Percentiles rank a stretch among this genome's conserved stretches.
phyloP scores from a whole-genome alignment of 2,888 invertebrate genomes.

The Trichogramma evanescens region DNA sequence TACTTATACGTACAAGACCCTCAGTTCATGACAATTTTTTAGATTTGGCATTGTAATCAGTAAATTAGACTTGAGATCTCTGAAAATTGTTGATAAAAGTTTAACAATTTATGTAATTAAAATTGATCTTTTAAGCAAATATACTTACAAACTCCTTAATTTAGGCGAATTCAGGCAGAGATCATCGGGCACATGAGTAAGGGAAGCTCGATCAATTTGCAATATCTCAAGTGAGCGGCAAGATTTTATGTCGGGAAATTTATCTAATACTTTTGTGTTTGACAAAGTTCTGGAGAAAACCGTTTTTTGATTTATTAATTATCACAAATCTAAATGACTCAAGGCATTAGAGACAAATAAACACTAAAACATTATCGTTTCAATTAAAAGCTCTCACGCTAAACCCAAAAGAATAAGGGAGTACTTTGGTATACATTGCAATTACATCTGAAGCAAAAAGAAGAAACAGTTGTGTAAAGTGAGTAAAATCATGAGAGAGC shows the following conservation, averaged over 20 bases:
- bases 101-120: slow-evolving; percentile 20
- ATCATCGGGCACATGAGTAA: slow-evolving; percentile 63
- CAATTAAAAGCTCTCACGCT: neutral
- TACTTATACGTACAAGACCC: slow-evolving; percentile 69
- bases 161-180: slow-evolving; percentile 73
- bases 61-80: slow-evolving; percentile 80
- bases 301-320: neutral
- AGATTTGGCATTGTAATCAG: slow-evolving; percentile 71
- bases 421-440: neutral
- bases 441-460: too few species aligned
- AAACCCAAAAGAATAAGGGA: neutral
- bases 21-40: slow-evolving; percentile 70
- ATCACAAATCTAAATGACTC: neutral
- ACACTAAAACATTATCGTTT: neutral
- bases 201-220: slow-evolving; percentile 74
- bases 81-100: slow-evolving; percentile 44
- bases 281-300: slow-evolving; percentile 69
- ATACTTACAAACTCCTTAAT: slow-evolving; percentile 78
- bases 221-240: slow-evolving; percentile 71
- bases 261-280: slow-evolving; percentile 70
- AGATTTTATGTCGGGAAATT: slow-evolving; percentile 79
- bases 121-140: neutral
- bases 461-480: too few species aligned
- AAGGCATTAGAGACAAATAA: neutral
- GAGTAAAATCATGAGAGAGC: too few species aligned